Base-by-base conservation (phyloP, 2,113 vertebrate species). In the Ranitomeya imitator region DNA sequence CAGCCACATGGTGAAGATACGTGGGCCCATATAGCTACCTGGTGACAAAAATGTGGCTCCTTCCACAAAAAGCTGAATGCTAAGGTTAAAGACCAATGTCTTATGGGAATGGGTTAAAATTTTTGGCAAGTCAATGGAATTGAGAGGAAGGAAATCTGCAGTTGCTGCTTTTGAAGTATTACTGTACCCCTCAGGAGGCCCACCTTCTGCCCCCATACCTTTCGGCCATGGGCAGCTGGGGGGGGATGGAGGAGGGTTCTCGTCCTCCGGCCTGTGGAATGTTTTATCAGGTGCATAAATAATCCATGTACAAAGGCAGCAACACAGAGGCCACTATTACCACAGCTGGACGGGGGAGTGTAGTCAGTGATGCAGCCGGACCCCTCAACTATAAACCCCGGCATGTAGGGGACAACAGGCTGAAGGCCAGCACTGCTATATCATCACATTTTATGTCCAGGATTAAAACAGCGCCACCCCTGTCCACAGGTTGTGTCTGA, bases 251-350 rank as follows among this genome's bases (percentile, higher is more conserved):
- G 37, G 18, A 15, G 2, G 52, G 55, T 18, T 45, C 2, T 13
- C 15, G 4, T 60, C 19, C 19, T 61, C 26, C 81, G 2, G 26
- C 61, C 10, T 21, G 31, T 12, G 54, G 23, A 61, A 76, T 85
- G 71, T 85, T 85, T 85, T 21, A 85, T 13, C 84, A 77, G 84
- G 84, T 85, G 84, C 67, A 85, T n/a, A 77, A 51, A 55, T 15
- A 54, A 18, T 55, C 67, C 6, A 7, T 19, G 67, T 23, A 59
- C 51, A 85, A 85, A 85, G 7, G 26, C 63, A n/a, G 7, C 81
- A 57, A n/a, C 63, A 73, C 18, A 14, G 67, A 26, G 83, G 13
- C 10, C 83, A 14, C 65, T 85, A 57, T 84, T 84, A 71, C n/a
- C 45, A 51, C 84, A 77, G 71, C 84, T 76, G 67, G 37, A 45